Percentiles rank a stretch among this genome's conserved stretches.
Evolutionary conservation across 2,797 vertebrate genomes (phyloP).

Genomic region (Poeciliopsis turneri): DNA sequence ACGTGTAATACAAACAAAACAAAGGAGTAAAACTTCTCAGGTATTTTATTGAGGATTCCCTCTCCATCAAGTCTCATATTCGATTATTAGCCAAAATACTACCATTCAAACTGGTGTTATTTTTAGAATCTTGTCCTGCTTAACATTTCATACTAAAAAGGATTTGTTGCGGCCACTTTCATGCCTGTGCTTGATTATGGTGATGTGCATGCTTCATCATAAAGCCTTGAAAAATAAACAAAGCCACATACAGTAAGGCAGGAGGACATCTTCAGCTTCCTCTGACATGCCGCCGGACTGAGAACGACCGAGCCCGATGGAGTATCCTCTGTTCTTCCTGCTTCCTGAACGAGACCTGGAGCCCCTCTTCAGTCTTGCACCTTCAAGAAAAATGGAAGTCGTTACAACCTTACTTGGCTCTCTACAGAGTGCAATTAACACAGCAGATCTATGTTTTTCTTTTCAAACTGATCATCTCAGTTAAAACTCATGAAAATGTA

Average conservation of each 20-base stretch:
- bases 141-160: too few species aligned
- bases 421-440: not conserved
- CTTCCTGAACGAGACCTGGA: slow-evolving; percentile 80
- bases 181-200: too few species aligned
- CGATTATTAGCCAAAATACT: too few species aligned
- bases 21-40: too few species aligned
- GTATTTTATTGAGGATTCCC: too few species aligned
- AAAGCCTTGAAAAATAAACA: not conserved
- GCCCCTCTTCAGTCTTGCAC: slow-evolving; percentile 72
- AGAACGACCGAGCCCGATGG: slow-evolving; percentile 79
- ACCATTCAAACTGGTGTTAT: too few species aligned
- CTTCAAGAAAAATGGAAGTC: slow-evolving; percentile 63
- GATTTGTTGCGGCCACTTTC: too few species aligned
- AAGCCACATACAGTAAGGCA: slow-evolving; percentile 75
- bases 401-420: not conserved
- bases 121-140: too few species aligned
- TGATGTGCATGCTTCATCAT: too few species aligned
- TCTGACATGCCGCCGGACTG: slow-evolving; percentile 82
- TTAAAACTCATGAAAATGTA: not conserved
- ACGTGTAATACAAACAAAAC: too few species aligned
- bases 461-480: not conserved
- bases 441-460: not conserved
- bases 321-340: slow-evolving; percentile 79
- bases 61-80: too few species aligned
- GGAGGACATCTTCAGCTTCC: slow-evolving; percentile 70